Base-by-base conservation (phyloP, 2,888 invertebrate genomes). In the Dilophus febrilis region DNA sequence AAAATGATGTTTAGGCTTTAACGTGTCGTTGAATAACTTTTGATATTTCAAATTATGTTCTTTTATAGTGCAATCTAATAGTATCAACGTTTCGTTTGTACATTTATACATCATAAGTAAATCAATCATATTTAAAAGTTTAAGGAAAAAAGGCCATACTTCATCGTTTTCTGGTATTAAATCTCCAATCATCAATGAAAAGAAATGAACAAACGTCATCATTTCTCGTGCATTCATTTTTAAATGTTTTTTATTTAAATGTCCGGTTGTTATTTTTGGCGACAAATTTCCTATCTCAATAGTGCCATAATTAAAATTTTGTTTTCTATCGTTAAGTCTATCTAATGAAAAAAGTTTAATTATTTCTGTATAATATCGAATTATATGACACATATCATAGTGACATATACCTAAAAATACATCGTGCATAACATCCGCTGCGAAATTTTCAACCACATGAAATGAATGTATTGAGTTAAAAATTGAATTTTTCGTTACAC, bases 171-270 rank as follows among this genome's bases (percentile, higher is more conserved):
- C n/a, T n/a, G n/a, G n/a, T n/a, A n/a, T n/a, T n/a, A n/a, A n/a
- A n/a, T n/a, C n/a, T n/a, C n/a, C n/a, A n/a, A n/a, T n/a, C n/a
- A n/a, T n/a, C n/a, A n/a, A n/a, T n/a, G n/a, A n/a, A n/a, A n/a
- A n/a, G n/a, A n/a, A n/a, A n/a, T n/a, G n/a, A n/a, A n/a, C n/a
- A n/a, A n/a, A n/a, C n/a, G 14, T 4, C 31, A 29, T 37, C 41
- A 41, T 41, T 32, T 41, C 37, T 19, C 31, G 29, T 14, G 41
- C 41, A 18, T 37, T 31, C 41, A 37, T 41, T 32, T 38, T 37
- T 13, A 41, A 16, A 12, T 32, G 27, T 8, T 26, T 18, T 16
- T 22, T 30, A 3, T 41, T 13, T 19, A 41, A 26, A 12, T 31
- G 31, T 8, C 38, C 22, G 12, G 13, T 19, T 16, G 28, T 31